phyloP scores from a whole-genome alignment of 2,113 vertebrate species.

The Motacilla tschutschensis region DNA sequence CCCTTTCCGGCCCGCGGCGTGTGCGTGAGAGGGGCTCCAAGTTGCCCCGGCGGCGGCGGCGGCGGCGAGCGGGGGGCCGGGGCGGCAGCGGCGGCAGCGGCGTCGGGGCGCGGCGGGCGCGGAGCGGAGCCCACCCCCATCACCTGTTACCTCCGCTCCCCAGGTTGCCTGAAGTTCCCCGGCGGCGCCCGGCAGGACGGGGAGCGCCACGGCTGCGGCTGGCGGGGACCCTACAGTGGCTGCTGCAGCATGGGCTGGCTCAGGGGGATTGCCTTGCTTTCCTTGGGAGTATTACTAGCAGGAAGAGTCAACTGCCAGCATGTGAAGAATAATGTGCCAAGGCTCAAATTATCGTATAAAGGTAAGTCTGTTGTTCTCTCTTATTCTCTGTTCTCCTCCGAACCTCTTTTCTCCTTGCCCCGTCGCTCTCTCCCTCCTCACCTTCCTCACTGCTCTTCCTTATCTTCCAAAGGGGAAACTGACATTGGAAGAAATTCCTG shows the following conservation, averaged over 20 bases:
- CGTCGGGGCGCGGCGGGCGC: slow-evolving; percentile 32
- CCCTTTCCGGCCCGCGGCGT: no score
- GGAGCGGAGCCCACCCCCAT: slow-evolving; percentile 71
- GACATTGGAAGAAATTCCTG: neutral
- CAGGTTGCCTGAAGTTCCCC: slow-evolving; percentile 73
- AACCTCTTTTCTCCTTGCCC: slow-evolving; percentile 9
- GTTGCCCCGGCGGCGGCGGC: neutral
- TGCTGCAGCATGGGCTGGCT: slow-evolving; percentile 86
- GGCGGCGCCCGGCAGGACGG: slow-evolving; percentile 69
- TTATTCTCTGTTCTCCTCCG: neutral
- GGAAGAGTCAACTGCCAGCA: slow-evolving; percentile 78
- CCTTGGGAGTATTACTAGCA: slow-evolving; percentile 80
- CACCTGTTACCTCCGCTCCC: slow-evolving; percentile 83
- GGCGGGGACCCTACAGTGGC: slow-evolving; percentile 56
- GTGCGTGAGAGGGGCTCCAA: no score
- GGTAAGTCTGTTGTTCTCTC: slow-evolving; percentile 76
- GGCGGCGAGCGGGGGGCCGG: slow-evolving; percentile 2
- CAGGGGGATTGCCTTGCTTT: slow-evolving; percentile 79
- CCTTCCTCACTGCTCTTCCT: neutral
- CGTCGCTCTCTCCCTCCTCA: neutral
- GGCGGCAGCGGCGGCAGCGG: slow-evolving; percentile 26
- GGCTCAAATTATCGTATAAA: slow-evolving; percentile 94
- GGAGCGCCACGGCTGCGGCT: slow-evolving; percentile 55
- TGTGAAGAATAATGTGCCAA: slow-evolving; percentile 86
- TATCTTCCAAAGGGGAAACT: neutral